Base-by-base conservation (phyloP, 1,140 invertebrate genomes). In the Papilio machaon region DNA sequence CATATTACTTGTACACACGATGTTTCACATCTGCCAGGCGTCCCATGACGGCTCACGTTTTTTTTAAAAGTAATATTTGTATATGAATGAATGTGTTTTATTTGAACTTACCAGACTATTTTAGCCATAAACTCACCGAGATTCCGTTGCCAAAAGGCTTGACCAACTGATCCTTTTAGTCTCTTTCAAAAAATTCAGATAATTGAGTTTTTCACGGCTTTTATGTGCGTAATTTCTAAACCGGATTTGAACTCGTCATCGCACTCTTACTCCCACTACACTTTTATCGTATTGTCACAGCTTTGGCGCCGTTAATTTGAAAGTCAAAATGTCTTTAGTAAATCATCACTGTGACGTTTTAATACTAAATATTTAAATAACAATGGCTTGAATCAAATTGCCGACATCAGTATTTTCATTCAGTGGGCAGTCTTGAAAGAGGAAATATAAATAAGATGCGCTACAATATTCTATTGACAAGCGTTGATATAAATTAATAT, bases 281-380 rank as follows among this genome's bases (percentile, higher is more conserved):
- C 54, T n/a, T 8, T 58, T 58, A 58, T 17, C 54, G 54, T 17
- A 8, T 58, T 58, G 54, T 58, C 7, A 1, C 9, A 58, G 54
- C n/a, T 58, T 58, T 58, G 54, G 54, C 54, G 54, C n/a, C 54
- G n/a, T 17, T 58, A 58, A 58, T 58, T 19, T 58, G 54, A 58
- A n/a, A 58, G 54, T 19, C 54, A 58, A 58, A 10, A 58, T 8
- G 17, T 19, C 54, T 58, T 52, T n/a, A 54, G 15, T 54, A 49
- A 11, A 47, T 49, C 49, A 49, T 49, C 13, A 49, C 13, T 17
- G 54, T 58, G 54, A 58, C 54, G n/a, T 9, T 6, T 58, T 19
- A 58, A 58, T 19, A 58, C n/a, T 17, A 58, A 8, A 58, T 19
- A n/a, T 58, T 58, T 58, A 19, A 58, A 58, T 58, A 19, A 58